Evolutionary conservation across 2,797 vertebrate genomes (phyloP), one percentile per base, ranked within the genome.

Genomic region (Strix occidentalis): DNA sequence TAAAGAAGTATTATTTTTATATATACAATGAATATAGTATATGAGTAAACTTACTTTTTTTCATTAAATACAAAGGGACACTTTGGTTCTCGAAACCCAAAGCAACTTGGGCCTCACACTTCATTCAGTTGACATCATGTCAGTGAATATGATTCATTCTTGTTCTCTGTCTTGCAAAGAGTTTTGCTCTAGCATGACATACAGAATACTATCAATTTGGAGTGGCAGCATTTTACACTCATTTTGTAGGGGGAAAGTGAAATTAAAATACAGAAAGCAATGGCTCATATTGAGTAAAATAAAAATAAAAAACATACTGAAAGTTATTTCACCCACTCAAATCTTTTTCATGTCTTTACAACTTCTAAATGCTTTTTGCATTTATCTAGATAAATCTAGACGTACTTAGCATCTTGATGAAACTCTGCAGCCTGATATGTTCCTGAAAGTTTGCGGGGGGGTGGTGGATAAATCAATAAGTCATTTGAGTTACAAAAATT

Each of bases 311-410:
- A 82, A 19, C 13, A 65, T 28, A n/a, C 35, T 84, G 65, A 50
- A 72, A 92, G 50, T 84, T 78, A 86, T 90, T 91, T 87, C 78
- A 87, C 72, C 74, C 60, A 87, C 65, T 95, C 69, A 82, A 48
- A 70, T 45, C 28, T 50, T 93, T 37, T 66, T 85, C 28, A 14
- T 37, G 29, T 41, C 64, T 91, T 86, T 65, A 66, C 31, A 63
- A 84, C 45, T 80, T 25, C 1, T 33, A 85, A 95, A 90, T 84
- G 65, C 23, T 81, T 89, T 90, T 46, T 85, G 43, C 26, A 58
- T 89, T 89, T 70, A 65, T 65, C 69, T 78, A 51, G 64, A 50
- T 77, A 74, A 75, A 78, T 84, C 56, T n/a, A 68, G 16, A 87
- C 60, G 57, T 64, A 86, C 57, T 95, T 54, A 53, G 58, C 3